A percentile compares a stretch with the other conserved stretches of the same genome.
Evolutionary conservation across 1,140 invertebrate genomes (phyloP).

Genomic region (Pseudobourletiella spinata): DNA sequence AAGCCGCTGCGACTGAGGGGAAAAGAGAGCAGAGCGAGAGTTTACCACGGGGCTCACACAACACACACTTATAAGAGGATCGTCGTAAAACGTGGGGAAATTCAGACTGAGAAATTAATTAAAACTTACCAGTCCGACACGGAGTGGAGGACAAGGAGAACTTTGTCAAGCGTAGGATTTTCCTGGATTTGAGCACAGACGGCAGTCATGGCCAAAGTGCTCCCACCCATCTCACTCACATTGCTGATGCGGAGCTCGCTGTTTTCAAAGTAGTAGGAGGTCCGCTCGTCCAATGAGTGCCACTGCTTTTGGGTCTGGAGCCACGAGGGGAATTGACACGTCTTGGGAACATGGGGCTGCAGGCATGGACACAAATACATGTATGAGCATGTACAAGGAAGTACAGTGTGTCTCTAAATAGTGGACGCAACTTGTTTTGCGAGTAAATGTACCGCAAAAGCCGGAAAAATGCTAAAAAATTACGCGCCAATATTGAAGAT

Average conservation of each 20-base stretch:
- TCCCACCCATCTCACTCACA: conserved; percentile 16
- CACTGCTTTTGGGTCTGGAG: conserved; percentile 37
- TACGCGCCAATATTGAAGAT: neutral
- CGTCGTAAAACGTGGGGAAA: too few relatives aligned
- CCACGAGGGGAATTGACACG: conserved; percentile 41
- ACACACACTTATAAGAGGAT: too few relatives aligned
- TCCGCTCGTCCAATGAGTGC: conserved; percentile 41
- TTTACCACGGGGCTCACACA: too few relatives aligned
- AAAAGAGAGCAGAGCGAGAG: too few relatives aligned
- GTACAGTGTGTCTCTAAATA: neutral
- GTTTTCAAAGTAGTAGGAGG: conserved; percentile 38
- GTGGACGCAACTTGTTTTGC: too few relatives aligned
- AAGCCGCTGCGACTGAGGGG: conserved; percentile 68
- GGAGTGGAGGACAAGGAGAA: conserved; percentile 36
- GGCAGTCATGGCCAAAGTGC: conserved; percentile 30
- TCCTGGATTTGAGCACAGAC: conserved; percentile 32
- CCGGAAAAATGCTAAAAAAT: neutral
- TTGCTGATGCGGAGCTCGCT: conserved; percentile 23
- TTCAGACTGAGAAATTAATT: too few relatives aligned
- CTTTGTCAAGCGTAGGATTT: conserved; percentile 29
- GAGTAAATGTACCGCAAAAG: neutral
- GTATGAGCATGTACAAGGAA: neutral
- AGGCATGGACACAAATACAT: neutral
- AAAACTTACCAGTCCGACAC: conserved; percentile 38
- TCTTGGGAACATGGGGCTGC: conserved; percentile 33